These are phyloP conservation scores for Microplitis manilae DNA, from an alignment of 2,888 invertebrate genomes.

Conservation along the genomic window DNA sequence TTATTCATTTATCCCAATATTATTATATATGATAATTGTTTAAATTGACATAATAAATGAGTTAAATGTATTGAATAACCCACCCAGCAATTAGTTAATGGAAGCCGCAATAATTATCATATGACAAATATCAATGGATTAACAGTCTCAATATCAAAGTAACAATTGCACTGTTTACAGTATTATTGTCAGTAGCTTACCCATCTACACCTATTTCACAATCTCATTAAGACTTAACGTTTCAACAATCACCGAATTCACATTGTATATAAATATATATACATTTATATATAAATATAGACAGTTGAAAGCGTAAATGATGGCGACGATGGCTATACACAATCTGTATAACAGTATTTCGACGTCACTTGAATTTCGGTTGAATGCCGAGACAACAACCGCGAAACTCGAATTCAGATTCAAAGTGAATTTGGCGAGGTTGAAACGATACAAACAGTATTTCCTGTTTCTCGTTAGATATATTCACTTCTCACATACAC, in stretches of 20 bases:
- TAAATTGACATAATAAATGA: too few relatives aligned
- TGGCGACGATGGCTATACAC: conserved; percentile 5
- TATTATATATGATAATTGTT: too few relatives aligned
- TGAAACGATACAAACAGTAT: conserved; percentile 30
- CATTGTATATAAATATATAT: background rate
- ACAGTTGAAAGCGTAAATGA: conserved; percentile 5
- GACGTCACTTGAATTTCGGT: conserved; percentile 39
- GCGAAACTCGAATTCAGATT: conserved; percentile 48
- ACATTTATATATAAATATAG: background rate
- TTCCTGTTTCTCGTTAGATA: conserved; percentile 21
- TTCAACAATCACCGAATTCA: conserved; percentile 28
- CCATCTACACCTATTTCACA: conserved; percentile 17
- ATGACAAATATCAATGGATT: conserved; percentile 7
- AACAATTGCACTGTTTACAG: conserved; percentile 10
- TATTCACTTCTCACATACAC: background rate
- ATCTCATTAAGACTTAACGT: conserved; percentile 31
- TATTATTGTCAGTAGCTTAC: background rate
- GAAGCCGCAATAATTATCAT: background rate
- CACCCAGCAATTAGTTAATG: background rate
- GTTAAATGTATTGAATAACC: conserved; percentile 4
- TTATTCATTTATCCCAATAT: too few relatives aligned
- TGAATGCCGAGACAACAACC: conserved; percentile 52
- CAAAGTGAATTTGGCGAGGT: conserved; percentile 31
- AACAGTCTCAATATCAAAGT: conserved; percentile 11
- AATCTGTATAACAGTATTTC: background rate